Evolutionary conservation across 2,888 invertebrate species (phyloP).

Genomic region (Panopea generosa): DNA sequence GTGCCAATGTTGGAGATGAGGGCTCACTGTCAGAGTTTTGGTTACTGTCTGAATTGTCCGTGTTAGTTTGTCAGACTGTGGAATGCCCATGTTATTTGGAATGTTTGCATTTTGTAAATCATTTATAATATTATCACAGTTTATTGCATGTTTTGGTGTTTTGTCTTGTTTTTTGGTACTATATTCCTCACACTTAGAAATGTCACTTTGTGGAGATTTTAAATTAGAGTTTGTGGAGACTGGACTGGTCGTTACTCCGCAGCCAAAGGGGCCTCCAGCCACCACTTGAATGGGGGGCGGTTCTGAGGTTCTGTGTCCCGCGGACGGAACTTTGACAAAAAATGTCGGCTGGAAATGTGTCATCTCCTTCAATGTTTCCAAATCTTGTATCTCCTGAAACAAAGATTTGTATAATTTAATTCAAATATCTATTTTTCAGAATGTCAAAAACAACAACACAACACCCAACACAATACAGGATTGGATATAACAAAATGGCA

Average conservation of each 20-base stretch:
- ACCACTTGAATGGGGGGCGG: conserved; percentile 48
- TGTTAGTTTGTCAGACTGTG: not conserved
- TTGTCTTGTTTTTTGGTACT: too few species aligned
- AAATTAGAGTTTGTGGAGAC: not conserved
- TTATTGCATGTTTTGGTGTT: too few species aligned
- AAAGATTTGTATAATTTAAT: not conserved
- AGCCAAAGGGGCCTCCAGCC: conserved; percentile 43
- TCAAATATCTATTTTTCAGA: not conserved
- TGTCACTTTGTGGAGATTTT: conserved; percentile 20
- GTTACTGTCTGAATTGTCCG: not conserved
- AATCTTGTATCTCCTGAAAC: conserved; percentile 63
- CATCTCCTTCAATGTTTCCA: conserved; percentile 59
- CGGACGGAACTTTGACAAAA: conserved; percentile 84
- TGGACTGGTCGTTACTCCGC: not conserved
- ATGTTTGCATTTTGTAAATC: too few species aligned
- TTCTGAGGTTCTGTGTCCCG: conserved; percentile 86
- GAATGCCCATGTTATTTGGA: too few species aligned
- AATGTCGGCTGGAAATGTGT: conserved; percentile 67
- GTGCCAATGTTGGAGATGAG: too few species aligned
- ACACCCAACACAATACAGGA: too few species aligned
- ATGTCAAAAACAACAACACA: too few species aligned
- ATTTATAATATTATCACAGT: too few species aligned
- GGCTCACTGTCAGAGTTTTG: too few species aligned
- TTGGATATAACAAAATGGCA: too few species aligned
- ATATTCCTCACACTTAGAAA: not conserved